Base-by-base conservation (phyloP, 2,888 invertebrate species). In the Drosophila pseudotalamancana region DNA sequence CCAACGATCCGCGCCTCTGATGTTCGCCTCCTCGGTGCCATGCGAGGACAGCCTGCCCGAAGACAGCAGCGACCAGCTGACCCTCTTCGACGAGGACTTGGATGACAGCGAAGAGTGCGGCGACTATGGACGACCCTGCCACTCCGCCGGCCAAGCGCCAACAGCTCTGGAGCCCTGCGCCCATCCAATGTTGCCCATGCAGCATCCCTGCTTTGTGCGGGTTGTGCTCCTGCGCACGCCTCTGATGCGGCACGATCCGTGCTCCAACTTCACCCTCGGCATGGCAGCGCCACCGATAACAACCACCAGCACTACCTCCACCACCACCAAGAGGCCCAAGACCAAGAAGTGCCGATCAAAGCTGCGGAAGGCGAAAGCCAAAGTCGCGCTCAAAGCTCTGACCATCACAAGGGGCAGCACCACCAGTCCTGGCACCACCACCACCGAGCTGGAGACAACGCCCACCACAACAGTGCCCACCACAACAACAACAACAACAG, bases 181-280 rank as follows among this genome's bases (percentile, higher is more conserved):
- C 0, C 19, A 9, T 1, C 35, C 64, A 9, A 0, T 59, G 34
- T 2, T 62, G 21, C 70, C 87, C 25, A 49, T 70, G 18, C 48
- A 78, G 9, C 85, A 82, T 67, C 81, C 81, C 1, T 82, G 81
- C 6, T 82, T 72, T 23, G 61, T 87, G 34, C 72, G 72, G 2
- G 54, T 82, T 1, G 32, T 82, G 5, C 18, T 82, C 19, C 45
- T 85, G 4, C 68, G 59, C 6, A 69, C 79, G 1, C 81, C 81
- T 0, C 14, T 85, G 14, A 43, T 64, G 2, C 61, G 19, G 0
- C 64, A 85, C 1, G 81, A 82, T 67, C 81, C 81, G 0, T 82
- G 81, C 27, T 54, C 35, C 5, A 87, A 82, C 29, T 82, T 87
- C 29, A 55, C 72, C 0, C n/a, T 67, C 8, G 8, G 18, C 11